Percentiles rank a stretch among this genome's conserved stretches.
phyloP scores from a whole-genome alignment of 1,140 invertebrate genomes.

The Orius insidiosus region DNA sequence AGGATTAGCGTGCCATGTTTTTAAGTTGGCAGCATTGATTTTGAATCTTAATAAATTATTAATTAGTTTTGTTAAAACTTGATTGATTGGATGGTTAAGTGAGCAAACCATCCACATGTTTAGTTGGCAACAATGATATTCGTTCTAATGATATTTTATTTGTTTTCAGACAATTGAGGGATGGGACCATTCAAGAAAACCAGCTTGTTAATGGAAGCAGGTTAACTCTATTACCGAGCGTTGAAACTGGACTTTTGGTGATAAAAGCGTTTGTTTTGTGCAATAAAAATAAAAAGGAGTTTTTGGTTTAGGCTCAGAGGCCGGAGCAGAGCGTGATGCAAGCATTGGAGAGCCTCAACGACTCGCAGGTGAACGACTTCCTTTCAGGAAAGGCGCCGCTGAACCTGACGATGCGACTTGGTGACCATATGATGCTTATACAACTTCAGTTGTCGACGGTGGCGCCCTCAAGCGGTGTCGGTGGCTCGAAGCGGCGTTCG shows the following conservation, averaged over 20 bases:
- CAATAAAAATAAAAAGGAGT: background rate
- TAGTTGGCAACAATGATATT: too few species aligned
- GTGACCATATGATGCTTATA: constrained; percentile 93
- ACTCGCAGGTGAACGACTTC: constrained; percentile 88
- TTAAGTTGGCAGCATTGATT: too few species aligned
- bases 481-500: constrained; percentile 10
- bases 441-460: constrained; percentile 82
- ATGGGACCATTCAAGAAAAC: constrained; percentile 73
- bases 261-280: constrained; percentile 26
- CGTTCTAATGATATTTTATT: constrained; percentile 16
- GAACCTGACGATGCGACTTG: constrained; percentile 83
- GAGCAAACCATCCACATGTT: too few species aligned
- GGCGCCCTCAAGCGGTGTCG: constrained; percentile 24
- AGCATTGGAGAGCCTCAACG: constrained; percentile 80
- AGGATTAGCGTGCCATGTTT: too few species aligned
- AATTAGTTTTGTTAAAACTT: too few species aligned
- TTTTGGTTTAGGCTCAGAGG: constrained; percentile 59
- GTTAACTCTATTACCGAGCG: constrained; percentile 75
- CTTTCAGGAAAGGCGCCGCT: constrained; percentile 81
- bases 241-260: constrained; percentile 86
- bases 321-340: constrained; percentile 89
- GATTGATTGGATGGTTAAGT: too few species aligned
- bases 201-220: constrained; percentile 70
- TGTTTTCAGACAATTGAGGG: constrained; percentile 64
- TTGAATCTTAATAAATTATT: too few species aligned